Conservation (phyloP, 2,113 vertebrate species). For the Nasalis larvatus region DNA sequence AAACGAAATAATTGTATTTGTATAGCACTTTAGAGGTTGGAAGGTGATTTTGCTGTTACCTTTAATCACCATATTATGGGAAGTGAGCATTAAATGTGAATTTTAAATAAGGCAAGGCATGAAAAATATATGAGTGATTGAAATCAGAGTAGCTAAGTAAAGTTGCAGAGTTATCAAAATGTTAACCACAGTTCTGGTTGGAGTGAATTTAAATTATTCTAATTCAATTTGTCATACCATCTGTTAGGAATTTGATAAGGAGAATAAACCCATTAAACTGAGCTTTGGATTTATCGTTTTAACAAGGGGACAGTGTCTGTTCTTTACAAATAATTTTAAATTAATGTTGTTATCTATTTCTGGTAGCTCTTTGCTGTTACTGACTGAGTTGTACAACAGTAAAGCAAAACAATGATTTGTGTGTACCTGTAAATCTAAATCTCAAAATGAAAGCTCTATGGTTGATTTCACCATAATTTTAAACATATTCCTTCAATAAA, state of each 20-base stretch:
- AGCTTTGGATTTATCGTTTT: background rate
- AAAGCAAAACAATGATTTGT: background rate
- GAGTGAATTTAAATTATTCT: slow-evolving; percentile 9
- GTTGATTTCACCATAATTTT: background rate
- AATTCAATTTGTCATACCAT: background rate
- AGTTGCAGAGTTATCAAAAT: background rate
- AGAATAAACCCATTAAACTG: background rate
- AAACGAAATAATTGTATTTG: background rate
- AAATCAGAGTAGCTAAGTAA: background rate
- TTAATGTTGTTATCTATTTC: background rate
- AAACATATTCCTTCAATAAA: background rate
- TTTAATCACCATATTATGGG: background rate
- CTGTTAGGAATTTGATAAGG: background rate
- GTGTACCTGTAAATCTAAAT: background rate
- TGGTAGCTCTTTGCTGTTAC: background rate
- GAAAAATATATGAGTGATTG: background rate
- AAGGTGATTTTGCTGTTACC: background rate
- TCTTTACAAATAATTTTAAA: background rate
- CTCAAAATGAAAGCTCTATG: background rate
- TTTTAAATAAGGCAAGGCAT: slow-evolving; percentile 16
- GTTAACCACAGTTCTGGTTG: background rate
- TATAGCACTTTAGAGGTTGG: background rate
- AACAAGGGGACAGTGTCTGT: background rate
- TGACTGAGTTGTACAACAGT: background rate
- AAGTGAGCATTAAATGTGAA: background rate